Conservation (phyloP, 2,113 vertebrate genomes). For the Pelodiscus sinensis region DNA sequence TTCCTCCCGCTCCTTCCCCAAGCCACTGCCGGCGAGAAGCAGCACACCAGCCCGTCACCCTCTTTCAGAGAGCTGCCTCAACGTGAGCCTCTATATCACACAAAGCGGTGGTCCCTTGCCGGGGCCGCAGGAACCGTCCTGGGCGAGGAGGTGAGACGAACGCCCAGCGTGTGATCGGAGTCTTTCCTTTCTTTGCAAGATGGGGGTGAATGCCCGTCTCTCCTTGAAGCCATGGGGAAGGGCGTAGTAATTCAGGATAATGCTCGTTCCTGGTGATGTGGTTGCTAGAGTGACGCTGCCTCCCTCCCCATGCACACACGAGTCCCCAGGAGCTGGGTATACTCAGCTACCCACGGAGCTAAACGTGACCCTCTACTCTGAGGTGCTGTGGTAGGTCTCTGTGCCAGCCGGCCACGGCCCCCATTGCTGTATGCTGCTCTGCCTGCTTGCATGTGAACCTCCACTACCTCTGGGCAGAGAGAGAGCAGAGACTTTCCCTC, state of each 20-base stretch:
- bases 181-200: neutral
- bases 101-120: neutral
- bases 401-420: neutral
- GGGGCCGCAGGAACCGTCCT: neutral
- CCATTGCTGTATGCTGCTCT: neutral
- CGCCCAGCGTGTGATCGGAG: neutral
- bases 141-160: too few species aligned
- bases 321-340: neutral
- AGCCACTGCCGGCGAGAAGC: neutral
- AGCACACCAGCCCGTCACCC: accelerated
- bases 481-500: accelerated
- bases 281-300: neutral
- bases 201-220: neutral
- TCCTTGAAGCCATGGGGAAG: neutral
- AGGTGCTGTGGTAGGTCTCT: neutral
- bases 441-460: accelerated
- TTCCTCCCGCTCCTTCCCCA: neutral
- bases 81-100: neutral
- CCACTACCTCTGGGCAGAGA: neutral
- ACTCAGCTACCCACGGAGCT: neutral
- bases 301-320: neutral
- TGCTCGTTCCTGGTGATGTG: neutral
- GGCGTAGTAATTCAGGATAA: neutral
- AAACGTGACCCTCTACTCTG: accelerated
- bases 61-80: accelerated